Evolutionary conservation across 1,140 invertebrate genomes (phyloP).

Genomic region (Amphibalanus amphitrite): DNA sequence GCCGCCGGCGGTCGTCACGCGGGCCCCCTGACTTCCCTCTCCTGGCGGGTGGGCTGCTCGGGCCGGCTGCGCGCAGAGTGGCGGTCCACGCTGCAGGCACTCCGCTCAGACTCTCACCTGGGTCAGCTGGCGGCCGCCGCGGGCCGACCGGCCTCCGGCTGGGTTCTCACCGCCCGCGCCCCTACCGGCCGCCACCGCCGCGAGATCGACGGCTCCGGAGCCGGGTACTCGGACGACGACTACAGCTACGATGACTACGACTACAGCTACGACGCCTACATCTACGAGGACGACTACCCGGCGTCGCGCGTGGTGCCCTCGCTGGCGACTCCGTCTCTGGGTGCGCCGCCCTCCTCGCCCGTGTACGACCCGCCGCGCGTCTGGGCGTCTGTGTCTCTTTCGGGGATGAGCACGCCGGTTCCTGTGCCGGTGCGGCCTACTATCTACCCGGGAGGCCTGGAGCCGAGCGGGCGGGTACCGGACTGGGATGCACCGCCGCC

Average conservation of each 20-base stretch:
- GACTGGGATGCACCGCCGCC: neutral
- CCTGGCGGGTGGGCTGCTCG: neutral
- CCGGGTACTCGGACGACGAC: neutral
- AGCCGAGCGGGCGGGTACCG: conserved; percentile 7
- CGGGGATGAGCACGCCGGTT: conserved; percentile 11
- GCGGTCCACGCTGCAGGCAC: neutral
- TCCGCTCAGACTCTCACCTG: neutral
- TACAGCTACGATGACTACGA: conserved; percentile 8
- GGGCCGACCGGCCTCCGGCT: neutral
- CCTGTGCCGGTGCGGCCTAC: conserved; percentile 6
- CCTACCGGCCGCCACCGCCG: neutral
- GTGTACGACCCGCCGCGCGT: conserved; percentile 16
- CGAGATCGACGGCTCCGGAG: neutral
- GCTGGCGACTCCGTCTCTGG: conserved; percentile 24
- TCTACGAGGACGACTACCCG: conserved; percentile 20
- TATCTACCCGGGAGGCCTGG: conserved; percentile 16
- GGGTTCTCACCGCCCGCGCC: too few species aligned
- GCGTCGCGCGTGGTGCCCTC: conserved; percentile 25
- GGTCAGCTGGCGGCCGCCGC: neutral
- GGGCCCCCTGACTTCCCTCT: neutral
- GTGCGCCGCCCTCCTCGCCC: conserved; percentile 15
- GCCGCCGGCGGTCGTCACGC: too few species aligned
- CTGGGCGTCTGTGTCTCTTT: conserved; percentile 8
- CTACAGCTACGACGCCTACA: conserved; percentile 9
- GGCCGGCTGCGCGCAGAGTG: neutral